Evolutionary conservation across 1,140 invertebrate species (phyloP), one percentile per base, ranked within the genome.

Genomic region (Carcinoscorpius rotundicauda): DNA sequence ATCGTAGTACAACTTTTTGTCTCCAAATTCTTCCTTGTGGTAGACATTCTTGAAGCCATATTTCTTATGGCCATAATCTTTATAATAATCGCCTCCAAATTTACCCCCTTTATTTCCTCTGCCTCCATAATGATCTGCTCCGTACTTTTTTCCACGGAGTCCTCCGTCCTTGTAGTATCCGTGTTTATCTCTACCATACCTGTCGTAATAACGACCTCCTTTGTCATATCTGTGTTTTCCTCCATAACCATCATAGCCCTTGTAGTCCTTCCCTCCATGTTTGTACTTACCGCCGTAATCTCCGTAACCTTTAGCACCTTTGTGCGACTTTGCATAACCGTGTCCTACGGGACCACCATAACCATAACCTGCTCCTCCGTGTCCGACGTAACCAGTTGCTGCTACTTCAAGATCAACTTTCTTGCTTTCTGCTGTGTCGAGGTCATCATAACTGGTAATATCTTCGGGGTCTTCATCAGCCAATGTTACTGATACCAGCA

Each of bases 1-100:
- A 61, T 70, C 69, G 68, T 67, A 63, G 60, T 68, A 70, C 8
- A 58, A 68, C 11, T 67, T 70, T 29, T 70, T 61, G 29, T 70
- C 66, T 29, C 69, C 68, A 53, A 58, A 69, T 62, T 70, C 69
- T 60, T 67, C 63, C 61, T 70, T 70, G 51, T 70, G 68, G 51
- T 70, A 70, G 9, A 60, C 60, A 50, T 70, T 70, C 60, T 70
- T 70, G 59, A 70, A 69, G 8, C 68, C 69, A 51, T 63, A 9
- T 6, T 51, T 56, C 55, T 61, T 65, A 8, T 48, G 29, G 8
- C 64, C 64, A 29, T 64, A 52, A 6, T 65, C 55, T 6, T 50
- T n/a, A 1, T 11, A 65, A 49, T 51, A 48, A 8, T 66, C 10
- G 49, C 9, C 56, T 52, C 59, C 58, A 49, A 52, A 11, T 2